Conservation (phyloP, 2,888 invertebrate genomes). For the Lasioglossum lativentre region DNA sequence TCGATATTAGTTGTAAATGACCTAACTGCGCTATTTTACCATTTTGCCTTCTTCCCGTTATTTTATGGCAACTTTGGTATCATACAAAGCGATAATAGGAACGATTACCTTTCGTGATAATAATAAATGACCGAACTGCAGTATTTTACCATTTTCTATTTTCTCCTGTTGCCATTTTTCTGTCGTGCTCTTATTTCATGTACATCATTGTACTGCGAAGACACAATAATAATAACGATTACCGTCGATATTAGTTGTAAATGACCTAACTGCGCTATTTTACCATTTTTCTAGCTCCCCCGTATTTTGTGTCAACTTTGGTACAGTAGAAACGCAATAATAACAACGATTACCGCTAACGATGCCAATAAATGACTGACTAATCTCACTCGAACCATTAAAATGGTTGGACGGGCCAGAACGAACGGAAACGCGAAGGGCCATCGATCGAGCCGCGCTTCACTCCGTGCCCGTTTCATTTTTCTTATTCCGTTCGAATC, state of each 20-base stretch:
- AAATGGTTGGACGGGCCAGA: neutral
- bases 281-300: neutral
- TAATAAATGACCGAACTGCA: neutral
- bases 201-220: neutral
- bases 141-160: neutral
- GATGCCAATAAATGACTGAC: neutral
- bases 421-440: neutral
- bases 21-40: neutral
- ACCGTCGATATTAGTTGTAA: neutral
- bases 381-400: neutral
- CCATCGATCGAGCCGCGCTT: neutral
- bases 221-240: no score
- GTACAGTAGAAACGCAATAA: neutral
- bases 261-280: neutral
- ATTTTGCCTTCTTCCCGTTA: neutral
- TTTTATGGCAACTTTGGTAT: neutral
- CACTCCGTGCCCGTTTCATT: neutral
- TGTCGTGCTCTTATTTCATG: neutral
- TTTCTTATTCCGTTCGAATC: constrained; percentile 15
- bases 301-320: neutral
- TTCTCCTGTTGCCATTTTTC: neutral
- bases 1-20: neutral
- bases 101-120: neutral
- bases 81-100: neutral
- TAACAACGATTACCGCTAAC: neutral